Evolutionary conservation across 2,113 vertebrate genomes (phyloP).

Genomic region (Donacobius atricapilla): DNA sequence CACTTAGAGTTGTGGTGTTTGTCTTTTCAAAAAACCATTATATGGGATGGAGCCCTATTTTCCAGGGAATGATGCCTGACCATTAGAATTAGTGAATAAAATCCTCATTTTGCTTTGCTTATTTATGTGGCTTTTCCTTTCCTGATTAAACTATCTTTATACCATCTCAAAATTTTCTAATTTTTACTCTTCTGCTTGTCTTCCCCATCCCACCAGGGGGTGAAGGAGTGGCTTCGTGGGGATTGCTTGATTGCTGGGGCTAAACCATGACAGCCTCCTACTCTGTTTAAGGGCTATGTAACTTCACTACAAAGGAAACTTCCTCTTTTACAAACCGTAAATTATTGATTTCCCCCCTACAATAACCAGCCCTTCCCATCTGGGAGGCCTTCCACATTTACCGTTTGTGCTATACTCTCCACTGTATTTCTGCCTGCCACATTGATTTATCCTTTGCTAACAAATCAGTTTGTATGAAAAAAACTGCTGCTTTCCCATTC

Average conservation of each 20-base stretch:
- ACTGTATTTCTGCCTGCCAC: slow-evolving; percentile 48
- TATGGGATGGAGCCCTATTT: neutral
- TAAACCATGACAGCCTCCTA: neutral
- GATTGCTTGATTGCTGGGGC: neutral
- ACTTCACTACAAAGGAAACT: slow-evolving; percentile 22
- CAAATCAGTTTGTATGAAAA: slow-evolving; percentile 47
- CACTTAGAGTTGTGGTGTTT: neutral
- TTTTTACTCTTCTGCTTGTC: neutral
- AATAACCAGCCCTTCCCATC: neutral
- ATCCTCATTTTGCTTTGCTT: neutral
- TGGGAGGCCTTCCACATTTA: slow-evolving; percentile 21
- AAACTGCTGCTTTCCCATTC: slow-evolving; percentile 3
- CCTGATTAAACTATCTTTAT: neutral
- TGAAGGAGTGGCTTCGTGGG: neutral
- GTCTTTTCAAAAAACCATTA: neutral
- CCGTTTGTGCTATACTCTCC: slow-evolving; percentile 47
- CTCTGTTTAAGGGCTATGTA: slow-evolving; percentile 16
- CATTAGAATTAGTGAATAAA: neutral
- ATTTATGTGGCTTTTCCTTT: neutral
- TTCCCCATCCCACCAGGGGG: neutral
- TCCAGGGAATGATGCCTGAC: neutral
- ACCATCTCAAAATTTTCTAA: neutral
- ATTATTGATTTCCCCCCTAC: neutral
- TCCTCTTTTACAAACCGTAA: slow-evolving; percentile 32
- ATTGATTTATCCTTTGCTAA: slow-evolving; percentile 60